A percentile compares a stretch with the other conserved stretches of the same genome.
phyloP scores from a whole-genome alignment of 2,113 vertebrate genomes.

The Probosciger aterrimus region DNA sequence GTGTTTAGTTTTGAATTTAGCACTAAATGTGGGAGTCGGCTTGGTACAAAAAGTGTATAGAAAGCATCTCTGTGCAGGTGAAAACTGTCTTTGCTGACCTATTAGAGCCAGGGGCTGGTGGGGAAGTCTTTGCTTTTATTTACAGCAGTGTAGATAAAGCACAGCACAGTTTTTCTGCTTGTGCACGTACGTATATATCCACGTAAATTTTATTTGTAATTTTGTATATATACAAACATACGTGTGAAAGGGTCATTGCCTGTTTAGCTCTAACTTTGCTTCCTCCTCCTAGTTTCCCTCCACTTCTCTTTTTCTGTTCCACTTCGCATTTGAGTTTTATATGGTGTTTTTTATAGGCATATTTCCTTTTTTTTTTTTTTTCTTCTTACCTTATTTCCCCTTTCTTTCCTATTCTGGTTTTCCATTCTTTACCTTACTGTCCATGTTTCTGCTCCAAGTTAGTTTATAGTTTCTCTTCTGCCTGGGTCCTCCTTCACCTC shows the following conservation, averaged over 20 bases:
- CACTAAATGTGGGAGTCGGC: background rate
- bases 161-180: background rate
- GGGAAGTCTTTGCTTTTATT: background rate
- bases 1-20: background rate
- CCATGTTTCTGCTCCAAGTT: background rate
- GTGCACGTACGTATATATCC: background rate
- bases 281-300: background rate
- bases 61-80: background rate
- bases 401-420: background rate
- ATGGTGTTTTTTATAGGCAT: background rate
- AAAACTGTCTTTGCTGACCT: background rate
- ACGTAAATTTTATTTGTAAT: background rate
- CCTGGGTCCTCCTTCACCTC: background rate
- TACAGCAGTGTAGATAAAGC: background rate
- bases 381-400: background rate
- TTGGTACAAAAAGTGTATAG: background rate
- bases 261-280: background rate
- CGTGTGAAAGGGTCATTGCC: background rate
- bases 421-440: background rate
- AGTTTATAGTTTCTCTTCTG: background rate
- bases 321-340: background rate
- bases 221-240: background rate
- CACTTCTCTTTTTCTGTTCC: slow-evolving; percentile 10
- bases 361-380: slow-evolving; percentile 21
- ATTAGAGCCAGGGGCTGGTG: background rate